phyloP scores from a whole-genome alignment of 1,140 invertebrate genomes.

The Hydropsyche tenuis region DNA sequence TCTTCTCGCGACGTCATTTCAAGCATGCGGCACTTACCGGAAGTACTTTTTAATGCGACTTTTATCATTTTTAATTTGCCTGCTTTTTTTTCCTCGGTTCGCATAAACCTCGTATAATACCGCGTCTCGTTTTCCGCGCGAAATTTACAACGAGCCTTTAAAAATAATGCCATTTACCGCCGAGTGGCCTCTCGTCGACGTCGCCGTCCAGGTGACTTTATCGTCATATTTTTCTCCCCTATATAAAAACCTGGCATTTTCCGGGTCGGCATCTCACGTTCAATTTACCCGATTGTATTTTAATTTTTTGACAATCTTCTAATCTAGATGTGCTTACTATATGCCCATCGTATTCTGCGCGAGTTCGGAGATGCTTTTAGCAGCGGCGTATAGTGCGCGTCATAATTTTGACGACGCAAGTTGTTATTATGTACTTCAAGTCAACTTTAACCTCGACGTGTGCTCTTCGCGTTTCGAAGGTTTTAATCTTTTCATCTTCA shows the following conservation, averaged over 20 bases:
- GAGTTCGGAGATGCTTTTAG: too few relatives aligned
- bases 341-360: too few relatives aligned
- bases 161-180: constrained; percentile 6
- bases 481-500: constrained; percentile 21
- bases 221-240: too few relatives aligned
- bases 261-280: too few relatives aligned
- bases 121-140: too few relatives aligned
- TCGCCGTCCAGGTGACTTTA: background rate
- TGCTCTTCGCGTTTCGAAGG: background rate
- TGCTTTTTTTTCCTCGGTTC: background rate
- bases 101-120: background rate
- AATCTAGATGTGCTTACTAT: too few relatives aligned
- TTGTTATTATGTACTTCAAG: constrained; percentile 9
- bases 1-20: background rate
- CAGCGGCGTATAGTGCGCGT: background rate
- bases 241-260: too few relatives aligned
- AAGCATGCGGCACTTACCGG: constrained; percentile 1
- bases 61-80: constrained; percentile 20
- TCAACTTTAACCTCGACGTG: constrained; percentile 8
- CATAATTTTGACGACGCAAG: constrained; percentile 20
- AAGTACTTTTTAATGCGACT: constrained; percentile 12
- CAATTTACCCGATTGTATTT: too few relatives aligned
- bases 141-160: constrained; percentile 1
- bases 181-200: background rate
- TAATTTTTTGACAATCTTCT: too few relatives aligned